These are phyloP conservation scores for Amblyraja radiata DNA, from an alignment of 2,797 vertebrate genomes.

Conservation along the genomic window DNA sequence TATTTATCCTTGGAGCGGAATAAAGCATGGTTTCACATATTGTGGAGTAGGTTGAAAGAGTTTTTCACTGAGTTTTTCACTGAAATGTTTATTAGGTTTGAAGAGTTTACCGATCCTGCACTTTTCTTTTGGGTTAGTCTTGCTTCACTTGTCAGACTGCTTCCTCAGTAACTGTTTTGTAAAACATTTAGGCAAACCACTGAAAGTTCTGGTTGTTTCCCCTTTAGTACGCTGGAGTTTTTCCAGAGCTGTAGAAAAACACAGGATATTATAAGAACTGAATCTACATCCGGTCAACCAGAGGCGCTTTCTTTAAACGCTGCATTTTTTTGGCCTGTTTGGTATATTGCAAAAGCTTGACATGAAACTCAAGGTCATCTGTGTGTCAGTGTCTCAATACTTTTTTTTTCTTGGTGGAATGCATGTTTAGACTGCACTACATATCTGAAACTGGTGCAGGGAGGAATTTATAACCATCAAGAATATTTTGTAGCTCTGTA, in stretches of 20 bases:
- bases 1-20: neutral
- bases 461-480: neutral
- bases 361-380: neutral
- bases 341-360: neutral
- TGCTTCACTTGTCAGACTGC: constrained; percentile 1
- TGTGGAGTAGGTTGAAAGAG: no score
- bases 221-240: constrained; percentile 8
- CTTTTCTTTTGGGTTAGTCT: constrained; percentile 15
- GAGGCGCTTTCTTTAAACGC: neutral
- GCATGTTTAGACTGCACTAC: neutral
- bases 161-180: constrained; percentile 2
- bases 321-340: neutral
- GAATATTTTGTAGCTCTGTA: neutral
- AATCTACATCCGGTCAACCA: neutral
- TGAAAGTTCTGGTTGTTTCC: neutral
- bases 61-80: no score
- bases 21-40: constrained; percentile 11
- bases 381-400: neutral
- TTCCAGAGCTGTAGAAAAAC: neutral
- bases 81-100: neutral
- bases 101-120: neutral
- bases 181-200: constrained; percentile 8
- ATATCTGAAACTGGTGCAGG: neutral
- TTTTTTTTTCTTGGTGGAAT: neutral
- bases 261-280: neutral